Percentiles rank a stretch among this genome's conserved stretches.
Evolutionary conservation across 2,797 vertebrate species (phyloP).

Genomic region (Squalus acanthias): DNA sequence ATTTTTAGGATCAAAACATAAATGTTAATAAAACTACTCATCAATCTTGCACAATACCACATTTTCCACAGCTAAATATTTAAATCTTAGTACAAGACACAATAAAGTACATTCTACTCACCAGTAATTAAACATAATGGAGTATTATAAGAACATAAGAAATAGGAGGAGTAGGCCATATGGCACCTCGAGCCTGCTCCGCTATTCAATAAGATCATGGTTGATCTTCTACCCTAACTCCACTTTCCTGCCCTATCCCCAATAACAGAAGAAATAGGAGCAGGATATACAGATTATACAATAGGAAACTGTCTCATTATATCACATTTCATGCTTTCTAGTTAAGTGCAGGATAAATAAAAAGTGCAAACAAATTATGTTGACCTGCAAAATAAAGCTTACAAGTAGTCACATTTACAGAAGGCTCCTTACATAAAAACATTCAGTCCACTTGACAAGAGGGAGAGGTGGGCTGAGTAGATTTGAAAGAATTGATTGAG

Average conservation of each 20-base stretch:
- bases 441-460: not conserved
- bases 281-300: not conserved
- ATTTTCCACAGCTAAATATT: not conserved
- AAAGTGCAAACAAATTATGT: constrained; percentile 1
- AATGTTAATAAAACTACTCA: not conserved
- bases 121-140: not conserved
- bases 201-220: not conserved
- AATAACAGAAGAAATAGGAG: not conserved
- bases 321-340: constrained; percentile 26
- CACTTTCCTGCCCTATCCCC: not conserved
- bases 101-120: constrained; percentile 13
- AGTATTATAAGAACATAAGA: not conserved
- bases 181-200: not conserved
- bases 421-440: not conserved
- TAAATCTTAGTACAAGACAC: not conserved
- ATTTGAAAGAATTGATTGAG: not conserved
- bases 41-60: not conserved
- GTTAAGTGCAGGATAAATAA: not conserved
- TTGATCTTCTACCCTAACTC: not conserved
- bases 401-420: not conserved
- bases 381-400: not conserved
- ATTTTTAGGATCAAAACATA: not conserved
- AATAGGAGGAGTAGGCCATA: not conserved
- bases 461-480: not conserved
- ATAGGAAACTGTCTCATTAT: not conserved